Evolutionary conservation across 1,140 invertebrate genomes (phyloP).

Genomic region (Anastrepha obliqua): DNA sequence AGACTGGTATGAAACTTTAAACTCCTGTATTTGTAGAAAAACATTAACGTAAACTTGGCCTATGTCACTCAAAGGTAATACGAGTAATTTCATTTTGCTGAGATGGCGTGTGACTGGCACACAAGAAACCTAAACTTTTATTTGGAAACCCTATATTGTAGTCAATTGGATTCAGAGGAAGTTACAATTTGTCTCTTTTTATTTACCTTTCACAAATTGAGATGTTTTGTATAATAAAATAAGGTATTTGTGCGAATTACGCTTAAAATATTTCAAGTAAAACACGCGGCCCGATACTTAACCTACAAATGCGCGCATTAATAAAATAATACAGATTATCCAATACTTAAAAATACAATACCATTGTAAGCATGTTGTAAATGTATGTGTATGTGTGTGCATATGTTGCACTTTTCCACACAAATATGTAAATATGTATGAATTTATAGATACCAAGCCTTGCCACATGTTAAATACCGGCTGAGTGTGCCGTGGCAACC

Average conservation of each 20-base stretch:
- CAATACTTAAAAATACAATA: neutral
- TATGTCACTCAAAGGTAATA: no score
- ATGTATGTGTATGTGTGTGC: neutral
- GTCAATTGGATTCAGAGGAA: no score
- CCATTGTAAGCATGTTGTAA: neutral
- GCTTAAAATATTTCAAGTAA: neutral
- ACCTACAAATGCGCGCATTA: neutral
- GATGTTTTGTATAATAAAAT: no score
- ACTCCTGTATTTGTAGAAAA: no score
- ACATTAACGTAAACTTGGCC: no score
- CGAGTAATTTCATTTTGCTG: no score
- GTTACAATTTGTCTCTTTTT: no score
- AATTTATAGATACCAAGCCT: neutral
- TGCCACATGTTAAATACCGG: neutral
- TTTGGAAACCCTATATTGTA: no score
- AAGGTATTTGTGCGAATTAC: neutral
- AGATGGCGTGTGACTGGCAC: no score
- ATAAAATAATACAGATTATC: neutral
- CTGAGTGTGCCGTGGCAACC: neutral
- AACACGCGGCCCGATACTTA: neutral
- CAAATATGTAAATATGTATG: neutral
- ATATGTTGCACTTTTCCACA: neutral
- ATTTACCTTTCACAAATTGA: no score
- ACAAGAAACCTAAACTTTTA: no score
- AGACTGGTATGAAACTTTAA: no score